These are phyloP conservation scores for Gobiocypris rarus DNA, from an alignment of 2,113 vertebrate species.

Conservation along the genomic window DNA sequence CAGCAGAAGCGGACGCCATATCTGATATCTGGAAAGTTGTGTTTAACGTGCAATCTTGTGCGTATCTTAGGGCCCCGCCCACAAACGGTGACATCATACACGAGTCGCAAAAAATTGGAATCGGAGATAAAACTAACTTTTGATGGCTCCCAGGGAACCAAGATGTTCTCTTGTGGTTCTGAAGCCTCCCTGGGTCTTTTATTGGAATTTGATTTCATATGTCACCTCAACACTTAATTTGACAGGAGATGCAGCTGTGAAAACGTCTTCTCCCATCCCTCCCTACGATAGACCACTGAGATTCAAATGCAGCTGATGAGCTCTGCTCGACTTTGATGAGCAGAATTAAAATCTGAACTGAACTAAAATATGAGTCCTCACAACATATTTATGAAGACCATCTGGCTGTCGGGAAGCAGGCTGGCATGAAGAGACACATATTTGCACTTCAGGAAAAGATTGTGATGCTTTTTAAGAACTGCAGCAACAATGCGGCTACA, in stretches of 20 bases:
- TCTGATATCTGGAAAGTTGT: too few relatives aligned
- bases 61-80: background rate
- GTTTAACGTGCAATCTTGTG: background rate
- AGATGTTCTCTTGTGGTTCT: background rate
- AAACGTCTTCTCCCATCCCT: background rate
- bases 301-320: constrained; percentile 39
- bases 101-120: background rate
- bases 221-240: constrained; percentile 1
- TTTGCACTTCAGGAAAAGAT: background rate
- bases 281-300: background rate
- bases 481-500: constrained; percentile 1
- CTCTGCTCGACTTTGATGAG: constrained; percentile 3
- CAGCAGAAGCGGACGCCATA: background rate
- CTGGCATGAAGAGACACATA: background rate
- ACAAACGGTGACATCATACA: background rate
- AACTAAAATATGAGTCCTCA: constrained; percentile 40
- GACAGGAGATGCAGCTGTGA: constrained; percentile 21
- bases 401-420: constrained; percentile 27
- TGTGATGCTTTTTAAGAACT: background rate
- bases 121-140: background rate
- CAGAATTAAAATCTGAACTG: constrained; percentile 22
- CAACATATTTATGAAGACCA: constrained; percentile 35
- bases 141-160: background rate
- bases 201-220: constrained; percentile 7
- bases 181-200: background rate